A percentile compares a stretch with the other conserved stretches of the same genome.
These are phyloP conservation scores for Carcinoscorpius rotundicauda DNA, from an alignment of 1,140 invertebrate genomes.

Conservation along the genomic window DNA sequence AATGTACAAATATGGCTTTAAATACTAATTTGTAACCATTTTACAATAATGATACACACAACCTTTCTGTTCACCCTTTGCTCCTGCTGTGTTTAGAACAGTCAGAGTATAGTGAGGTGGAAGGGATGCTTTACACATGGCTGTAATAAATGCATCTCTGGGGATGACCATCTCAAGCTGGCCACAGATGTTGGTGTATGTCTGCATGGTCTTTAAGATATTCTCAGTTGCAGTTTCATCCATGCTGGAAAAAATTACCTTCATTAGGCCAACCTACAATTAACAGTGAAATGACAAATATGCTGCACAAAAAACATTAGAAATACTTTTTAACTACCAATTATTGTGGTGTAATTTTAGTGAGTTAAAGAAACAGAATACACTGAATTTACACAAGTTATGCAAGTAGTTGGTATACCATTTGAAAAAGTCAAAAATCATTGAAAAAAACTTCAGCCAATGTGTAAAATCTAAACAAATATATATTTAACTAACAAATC, in stretches of 20 bases:
- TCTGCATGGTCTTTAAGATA: constrained; percentile 80
- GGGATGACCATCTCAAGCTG: constrained; percentile 54
- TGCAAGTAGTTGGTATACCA: no score
- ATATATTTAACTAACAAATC: no score
- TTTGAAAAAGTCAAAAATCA: no score
- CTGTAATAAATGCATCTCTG: constrained; percentile 83
- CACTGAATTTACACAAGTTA: no score
- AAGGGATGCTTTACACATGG: constrained; percentile 85
- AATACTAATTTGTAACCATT: not conserved
- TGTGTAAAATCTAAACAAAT: no score
- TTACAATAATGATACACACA: constrained; percentile 9
- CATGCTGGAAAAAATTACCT: constrained; percentile 44
- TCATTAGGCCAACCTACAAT: no score
- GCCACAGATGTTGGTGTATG: constrained; percentile 67
- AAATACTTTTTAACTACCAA: no score
- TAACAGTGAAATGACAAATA: no score
- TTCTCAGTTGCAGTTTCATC: constrained; percentile 81
- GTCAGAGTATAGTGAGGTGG: constrained; percentile 78
- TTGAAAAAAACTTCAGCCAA: no score
- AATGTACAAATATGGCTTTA: constrained; percentile 6
- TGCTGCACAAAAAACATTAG: no score
- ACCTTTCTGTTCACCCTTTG: constrained; percentile 7
- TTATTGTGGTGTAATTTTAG: no score
- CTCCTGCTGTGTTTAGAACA: constrained; percentile 13
- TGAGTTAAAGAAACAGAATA: no score